Conservation (phyloP, 2,888 invertebrate genomes). For the Melieria omissa region DNA sequence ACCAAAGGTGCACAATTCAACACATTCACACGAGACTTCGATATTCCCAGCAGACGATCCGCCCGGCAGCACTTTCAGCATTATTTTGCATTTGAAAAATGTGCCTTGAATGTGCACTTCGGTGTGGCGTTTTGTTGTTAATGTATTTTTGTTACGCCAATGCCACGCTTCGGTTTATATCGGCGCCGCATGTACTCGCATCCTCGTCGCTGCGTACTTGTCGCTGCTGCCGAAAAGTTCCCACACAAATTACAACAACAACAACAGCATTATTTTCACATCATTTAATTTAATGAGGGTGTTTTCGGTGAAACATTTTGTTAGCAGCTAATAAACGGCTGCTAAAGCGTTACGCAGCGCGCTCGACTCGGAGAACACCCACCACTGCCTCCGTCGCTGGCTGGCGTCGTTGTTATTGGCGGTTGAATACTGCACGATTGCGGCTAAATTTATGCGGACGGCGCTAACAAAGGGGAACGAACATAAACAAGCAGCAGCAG, state of each 20-base stretch:
- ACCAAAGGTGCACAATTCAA: too few species aligned
- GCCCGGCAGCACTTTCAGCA: too few species aligned
- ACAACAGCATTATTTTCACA: conserved; percentile 56
- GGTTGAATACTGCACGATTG: conserved; percentile 26
- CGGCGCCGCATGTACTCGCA: not conserved
- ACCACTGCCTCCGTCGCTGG: conserved; percentile 37
- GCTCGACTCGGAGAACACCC: too few species aligned
- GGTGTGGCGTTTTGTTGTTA: conserved; percentile 12
- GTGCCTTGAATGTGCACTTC: too few species aligned
- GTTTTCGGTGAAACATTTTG: conserved; percentile 38
- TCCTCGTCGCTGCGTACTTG: too few species aligned
- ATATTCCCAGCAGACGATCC: too few species aligned
- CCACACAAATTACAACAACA: conserved; percentile 18
- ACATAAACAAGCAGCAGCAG: too few species aligned
- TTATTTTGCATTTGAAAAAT: too few species aligned
- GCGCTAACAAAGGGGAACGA: too few species aligned
- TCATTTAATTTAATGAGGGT: conserved; percentile 60
- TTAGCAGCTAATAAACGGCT: conserved; percentile 42
- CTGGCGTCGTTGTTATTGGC: conserved; percentile 37
- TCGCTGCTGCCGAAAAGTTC: not conserved
- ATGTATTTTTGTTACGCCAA: conserved; percentile 41
- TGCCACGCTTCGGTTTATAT: not conserved
- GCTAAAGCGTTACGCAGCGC: too few species aligned
- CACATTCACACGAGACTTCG: too few species aligned
- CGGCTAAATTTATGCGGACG: not conserved